These are phyloP conservation scores for Athalia circularis DNA, from an alignment of 2,888 invertebrate species.

Conservation along the genomic window DNA sequence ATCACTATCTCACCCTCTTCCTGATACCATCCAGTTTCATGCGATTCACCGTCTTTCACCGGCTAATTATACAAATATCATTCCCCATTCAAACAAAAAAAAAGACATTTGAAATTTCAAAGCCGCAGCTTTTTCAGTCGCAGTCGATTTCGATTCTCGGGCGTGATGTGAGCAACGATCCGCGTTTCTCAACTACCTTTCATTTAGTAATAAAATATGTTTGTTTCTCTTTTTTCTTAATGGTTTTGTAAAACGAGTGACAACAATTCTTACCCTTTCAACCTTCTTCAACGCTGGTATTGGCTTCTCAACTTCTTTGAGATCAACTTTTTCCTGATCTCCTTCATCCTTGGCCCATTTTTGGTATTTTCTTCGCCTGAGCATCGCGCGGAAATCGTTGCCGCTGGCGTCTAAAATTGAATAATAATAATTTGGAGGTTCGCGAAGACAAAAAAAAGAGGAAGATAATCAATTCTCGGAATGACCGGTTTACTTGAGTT, in stretches of 20 bases:
- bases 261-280: slow-evolving; percentile 85
- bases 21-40: slow-evolving; percentile 79
- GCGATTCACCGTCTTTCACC: slow-evolving; percentile 59
- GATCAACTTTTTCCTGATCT: slow-evolving; percentile 94
- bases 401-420: slow-evolving; percentile 88
- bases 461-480: slow-evolving; percentile 23
- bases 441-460: slow-evolving; percentile 18
- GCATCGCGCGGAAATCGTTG: slow-evolving; percentile 99
- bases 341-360: slow-evolving; percentile 95
- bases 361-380: slow-evolving; percentile 96
- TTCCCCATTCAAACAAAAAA: too few species aligned
- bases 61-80: slow-evolving; percentile 53
- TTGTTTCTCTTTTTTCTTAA: too few species aligned
- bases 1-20: slow-evolving; percentile 78
- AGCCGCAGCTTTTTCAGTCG: too few species aligned
- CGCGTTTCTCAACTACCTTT: too few species aligned
- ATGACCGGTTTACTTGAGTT: not conserved
- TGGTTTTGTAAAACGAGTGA: too few species aligned
- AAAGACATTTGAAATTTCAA: too few species aligned
- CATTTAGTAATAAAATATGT: too few species aligned
- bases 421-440: not conserved
- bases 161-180: too few species aligned
- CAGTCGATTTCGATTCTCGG: too few species aligned
- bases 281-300: slow-evolving; percentile 92
- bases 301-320: slow-evolving; percentile 94